phyloP scores from a whole-genome alignment of 2,888 invertebrate species.

The Xylota segnis region DNA sequence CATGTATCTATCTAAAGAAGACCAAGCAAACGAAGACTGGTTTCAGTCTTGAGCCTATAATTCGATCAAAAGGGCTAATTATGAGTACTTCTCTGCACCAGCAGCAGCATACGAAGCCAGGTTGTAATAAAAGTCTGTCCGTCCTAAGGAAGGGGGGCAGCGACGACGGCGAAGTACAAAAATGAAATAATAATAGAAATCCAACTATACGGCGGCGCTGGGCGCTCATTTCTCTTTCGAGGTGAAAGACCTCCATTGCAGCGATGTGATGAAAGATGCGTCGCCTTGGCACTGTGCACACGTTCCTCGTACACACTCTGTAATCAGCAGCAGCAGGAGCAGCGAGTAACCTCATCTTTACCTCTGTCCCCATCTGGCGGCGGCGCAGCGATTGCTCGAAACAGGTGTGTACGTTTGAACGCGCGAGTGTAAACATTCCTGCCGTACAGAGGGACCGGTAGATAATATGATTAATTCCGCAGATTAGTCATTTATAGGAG shows the following conservation, averaged over 20 bases:
- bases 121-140: constrained; percentile 31
- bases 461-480: constrained; percentile 59
- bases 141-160: constrained; percentile 8
- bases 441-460: constrained; percentile 10
- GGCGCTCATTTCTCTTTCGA: constrained; percentile 25
- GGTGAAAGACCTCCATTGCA: constrained; percentile 62
- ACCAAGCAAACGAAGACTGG: constrained; percentile 26
- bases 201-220: constrained; percentile 20
- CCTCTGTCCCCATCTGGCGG: constrained; percentile 8
- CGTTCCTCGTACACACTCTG: constrained; percentile 6
- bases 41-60: constrained; percentile 33
- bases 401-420: constrained; percentile 50
- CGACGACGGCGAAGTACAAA: constrained; percentile 29
- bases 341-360: constrained; percentile 27
- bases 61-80: constrained; percentile 68
- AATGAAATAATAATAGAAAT: constrained; percentile 68
- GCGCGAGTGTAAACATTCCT: constrained; percentile 49
- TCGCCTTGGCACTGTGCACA: constrained; percentile 18
- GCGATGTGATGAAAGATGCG: constrained; percentile 51
- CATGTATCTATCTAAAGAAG: neutral
- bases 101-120: constrained; percentile 7
- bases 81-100: too few species aligned
- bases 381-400: constrained; percentile 11
- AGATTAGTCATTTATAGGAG: constrained; percentile 61
- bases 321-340: constrained; percentile 7